Evolutionary conservation across 2,888 invertebrate genomes (phyloP), one percentile per base, ranked within the genome.

Genomic region (Drosophila antonietae): DNA sequence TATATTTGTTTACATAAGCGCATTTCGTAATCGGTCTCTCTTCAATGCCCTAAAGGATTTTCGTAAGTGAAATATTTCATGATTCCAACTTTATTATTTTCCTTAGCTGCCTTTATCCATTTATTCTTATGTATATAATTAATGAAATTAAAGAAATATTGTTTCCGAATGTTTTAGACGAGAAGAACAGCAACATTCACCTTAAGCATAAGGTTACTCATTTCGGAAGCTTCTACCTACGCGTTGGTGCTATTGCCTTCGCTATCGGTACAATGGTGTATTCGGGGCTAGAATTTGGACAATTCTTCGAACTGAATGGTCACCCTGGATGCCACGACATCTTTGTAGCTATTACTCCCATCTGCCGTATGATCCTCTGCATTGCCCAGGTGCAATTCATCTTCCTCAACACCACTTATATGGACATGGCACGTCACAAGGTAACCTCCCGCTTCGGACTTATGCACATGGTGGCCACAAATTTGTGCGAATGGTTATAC

Each of bases 371-470:
- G 94, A 93, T 96, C 18, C 95, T 98, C 84, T 97, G 97, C 66
- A 95, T 98, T 72, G 95, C 96, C 51, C 98, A 98, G 93, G 96
- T 98, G 94, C 98, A 98, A 92, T 98, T 98, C 92, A 97, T 98
- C 84, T 98, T 98, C 92, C 94, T 98, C 46, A 98, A 97, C 89
- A 97, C 97, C 79, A 97, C 97, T 92, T 94, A 95, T 90, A 93
- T 95, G 86, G 94, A 95, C 75, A 94, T 96, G 83, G 95, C 95
- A 23, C 93, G 94, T 52, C 95, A 95, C 89, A 95, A 95, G 89
- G 94, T 95, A 52, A 94, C 97, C 58, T 96, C 97, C 23, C 94
- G 97, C 80, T 97, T 98, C 83, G 98, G 98, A 9, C 94, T 98
- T 47, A 98, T 98, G 98, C 98, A 98, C 91, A 93, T 93, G 97